Evolutionary conservation across 2,113 vertebrate species (phyloP).

Genomic region (Phyllopteryx taeniolatus): DNA sequence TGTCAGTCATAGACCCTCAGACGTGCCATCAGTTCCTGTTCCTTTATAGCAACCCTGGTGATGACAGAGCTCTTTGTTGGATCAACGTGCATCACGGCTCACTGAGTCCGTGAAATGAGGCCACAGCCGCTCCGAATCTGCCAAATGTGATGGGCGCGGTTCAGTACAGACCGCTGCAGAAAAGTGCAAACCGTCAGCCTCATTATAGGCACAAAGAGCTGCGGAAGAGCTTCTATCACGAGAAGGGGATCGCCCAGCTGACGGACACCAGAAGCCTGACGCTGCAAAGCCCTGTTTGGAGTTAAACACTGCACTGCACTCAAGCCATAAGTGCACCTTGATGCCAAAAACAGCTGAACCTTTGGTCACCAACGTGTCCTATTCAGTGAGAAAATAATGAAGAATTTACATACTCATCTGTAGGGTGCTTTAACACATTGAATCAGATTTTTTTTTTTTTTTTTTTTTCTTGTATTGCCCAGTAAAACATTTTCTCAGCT

Average conservation of each 20-base stretch:
- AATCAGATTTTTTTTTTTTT: neutral
- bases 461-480: neutral
- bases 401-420: neutral
- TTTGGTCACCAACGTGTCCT: neutral
- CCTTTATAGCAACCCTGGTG: neutral
- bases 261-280: neutral
- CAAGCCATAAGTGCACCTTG: neutral
- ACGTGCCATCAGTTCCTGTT: neutral
- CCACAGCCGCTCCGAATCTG: conserved; percentile 27
- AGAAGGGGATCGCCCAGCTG: conserved; percentile 1
- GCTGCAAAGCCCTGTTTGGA: neutral
- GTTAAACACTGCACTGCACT: neutral
- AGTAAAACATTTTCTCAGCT: neutral
- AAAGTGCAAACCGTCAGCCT: conserved; percentile 24
- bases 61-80: conserved; percentile 35
- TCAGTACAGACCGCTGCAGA: conserved; percentile 3
- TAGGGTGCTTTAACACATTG: neutral
- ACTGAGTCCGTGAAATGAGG: conserved; percentile 55
- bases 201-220: conserved; percentile 35
- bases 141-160: conserved; percentile 11
- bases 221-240: conserved; percentile 21
- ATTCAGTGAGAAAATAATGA: neutral
- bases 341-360: neutral
- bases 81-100: conserved; percentile 47
- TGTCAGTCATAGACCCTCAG: neutral